Base-by-base conservation (phyloP, 2,113 vertebrate species). In the Chaenogobius annularis region DNA sequence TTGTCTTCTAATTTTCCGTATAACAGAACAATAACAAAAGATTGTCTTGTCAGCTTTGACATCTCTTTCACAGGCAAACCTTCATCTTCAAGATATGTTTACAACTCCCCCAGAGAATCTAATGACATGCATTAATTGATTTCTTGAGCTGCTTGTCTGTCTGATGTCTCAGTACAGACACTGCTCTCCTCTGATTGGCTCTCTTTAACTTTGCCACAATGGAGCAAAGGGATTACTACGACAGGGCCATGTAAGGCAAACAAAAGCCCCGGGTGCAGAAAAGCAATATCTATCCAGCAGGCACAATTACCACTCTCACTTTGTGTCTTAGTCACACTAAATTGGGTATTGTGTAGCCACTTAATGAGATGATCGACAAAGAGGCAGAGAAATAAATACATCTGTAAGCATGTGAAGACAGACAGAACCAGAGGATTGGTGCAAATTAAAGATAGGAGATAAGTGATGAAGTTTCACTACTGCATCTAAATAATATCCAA, bases 301-400 rank as follows among this genome's bases (percentile, higher is more conserved):
- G 66, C 82, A 65, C 69, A 77, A 87, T 86, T 69, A 81, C 67
- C 59, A 70, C 52, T 58, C 72, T 75, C 47, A 62, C 64, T 73
- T 66, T 72, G 73, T 5, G 46, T 63, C 22, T 44, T 66, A 73
- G 43, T 26, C 11, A 10, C 40, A 56, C 71, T 73, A 77, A 72
- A 77, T 67, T 15, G 43, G 56, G 65, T 65, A 81, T 79, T 78
- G 65, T 74, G 76, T 23, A 40, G 5, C 35, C 8, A 66, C 58
- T 73, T 80, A 87, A 90, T 79, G 58, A 81, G 71, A 84, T 69
- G 78, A 83, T 69, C 40, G 17, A 67, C 72, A 75, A 65, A 22
- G 64, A 74, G 54, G 61, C 77, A 70, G 68, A 37, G 69, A 68
- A 70, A 79, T 68, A 68, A 81, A 76, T 75, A 74, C 61, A 72